phyloP scores from a whole-genome alignment of 1,140 invertebrate species.

The Bombyx mandarina region DNA sequence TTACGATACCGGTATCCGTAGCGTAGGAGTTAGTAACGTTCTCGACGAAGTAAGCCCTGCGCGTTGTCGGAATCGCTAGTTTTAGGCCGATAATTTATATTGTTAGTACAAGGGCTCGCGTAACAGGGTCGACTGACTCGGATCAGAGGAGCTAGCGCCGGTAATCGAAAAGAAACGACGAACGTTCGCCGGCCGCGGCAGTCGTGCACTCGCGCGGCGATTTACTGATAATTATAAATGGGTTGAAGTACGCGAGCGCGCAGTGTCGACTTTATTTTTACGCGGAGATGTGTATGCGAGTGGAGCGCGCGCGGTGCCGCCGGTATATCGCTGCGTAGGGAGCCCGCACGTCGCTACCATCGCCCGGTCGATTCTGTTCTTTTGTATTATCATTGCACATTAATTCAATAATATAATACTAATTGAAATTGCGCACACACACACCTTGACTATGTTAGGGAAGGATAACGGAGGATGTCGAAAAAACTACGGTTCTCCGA shows the following conservation, averaged over 20 bases:
- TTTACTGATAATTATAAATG: slow-evolving; percentile 71
- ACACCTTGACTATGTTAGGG: slow-evolving; percentile 47
- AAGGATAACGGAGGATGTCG: slow-evolving; percentile 48
- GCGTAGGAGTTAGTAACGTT: slow-evolving; percentile 32
- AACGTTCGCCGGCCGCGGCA: slow-evolving; percentile 49
- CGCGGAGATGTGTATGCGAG: slow-evolving; percentile 58
- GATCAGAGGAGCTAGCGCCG: slow-evolving; percentile 16
- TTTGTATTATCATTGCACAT: slow-evolving; percentile 44
- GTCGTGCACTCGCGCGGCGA: slow-evolving; percentile 56
- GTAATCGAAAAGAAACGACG: slow-evolving; percentile 19
- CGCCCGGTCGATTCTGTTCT: slow-evolving; percentile 31
- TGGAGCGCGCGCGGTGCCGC: slow-evolving; percentile 42
- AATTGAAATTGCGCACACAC: slow-evolving; percentile 63
- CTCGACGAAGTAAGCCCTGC: slow-evolving; percentile 3
- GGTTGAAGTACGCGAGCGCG: slow-evolving; percentile 61
- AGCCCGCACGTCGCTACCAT: slow-evolving; percentile 34
- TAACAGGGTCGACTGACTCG: slow-evolving; percentile 20
- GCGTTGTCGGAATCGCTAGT: slow-evolving; percentile 1
- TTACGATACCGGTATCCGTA: slow-evolving; percentile 36
- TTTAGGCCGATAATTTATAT: neutral
- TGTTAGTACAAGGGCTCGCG: slow-evolving; percentile 19
- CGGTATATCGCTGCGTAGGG: slow-evolving; percentile 37
- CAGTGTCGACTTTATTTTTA: slow-evolving; percentile 67
- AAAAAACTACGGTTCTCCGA: slow-evolving; percentile 37
- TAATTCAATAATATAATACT: slow-evolving; percentile 54